phyloP scores from a whole-genome alignment of 2,888 invertebrate species.

The Apamea crenata region DNA sequence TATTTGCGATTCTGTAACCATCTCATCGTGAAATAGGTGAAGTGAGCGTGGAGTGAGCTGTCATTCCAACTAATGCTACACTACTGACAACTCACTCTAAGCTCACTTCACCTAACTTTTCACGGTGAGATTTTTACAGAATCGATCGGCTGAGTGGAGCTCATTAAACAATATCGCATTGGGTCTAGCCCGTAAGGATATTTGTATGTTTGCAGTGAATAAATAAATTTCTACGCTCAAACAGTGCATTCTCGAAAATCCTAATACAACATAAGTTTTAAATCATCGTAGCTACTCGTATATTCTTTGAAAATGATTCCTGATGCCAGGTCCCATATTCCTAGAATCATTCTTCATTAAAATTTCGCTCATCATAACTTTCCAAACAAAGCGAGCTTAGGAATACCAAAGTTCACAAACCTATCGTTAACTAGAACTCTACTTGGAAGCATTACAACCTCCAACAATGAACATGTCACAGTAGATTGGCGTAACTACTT shows the following conservation, averaged over 20 bases:
- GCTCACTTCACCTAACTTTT: no score
- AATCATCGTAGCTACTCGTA: background rate
- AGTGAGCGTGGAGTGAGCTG: no score
- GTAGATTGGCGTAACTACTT: slow-evolving; percentile 82
- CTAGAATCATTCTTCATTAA: slow-evolving; percentile 21
- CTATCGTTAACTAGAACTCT: slow-evolving; percentile 49
- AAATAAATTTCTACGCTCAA: background rate
- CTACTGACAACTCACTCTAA: no score
- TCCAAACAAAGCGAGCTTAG: slow-evolving; percentile 24
- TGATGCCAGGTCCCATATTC: background rate
- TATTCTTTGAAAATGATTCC: background rate
- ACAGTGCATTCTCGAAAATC: background rate
- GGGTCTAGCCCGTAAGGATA: no score
- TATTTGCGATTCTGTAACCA: no score
- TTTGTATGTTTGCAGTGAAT: no score
- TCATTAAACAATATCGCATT: no score
- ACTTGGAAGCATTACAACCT: slow-evolving; percentile 44
- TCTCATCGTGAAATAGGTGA: no score
- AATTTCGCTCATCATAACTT: slow-evolving; percentile 30
- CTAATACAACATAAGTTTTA: background rate
- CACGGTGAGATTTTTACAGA: no score
- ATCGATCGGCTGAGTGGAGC: no score
- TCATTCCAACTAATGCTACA: no score
- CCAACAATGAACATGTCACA: slow-evolving; percentile 84
- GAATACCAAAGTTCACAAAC: slow-evolving; percentile 53